Percentiles rank a stretch among this genome's conserved stretches.
Evolutionary conservation across 2,113 vertebrate species (phyloP).

Genomic region (Oreocharis arfaki): DNA sequence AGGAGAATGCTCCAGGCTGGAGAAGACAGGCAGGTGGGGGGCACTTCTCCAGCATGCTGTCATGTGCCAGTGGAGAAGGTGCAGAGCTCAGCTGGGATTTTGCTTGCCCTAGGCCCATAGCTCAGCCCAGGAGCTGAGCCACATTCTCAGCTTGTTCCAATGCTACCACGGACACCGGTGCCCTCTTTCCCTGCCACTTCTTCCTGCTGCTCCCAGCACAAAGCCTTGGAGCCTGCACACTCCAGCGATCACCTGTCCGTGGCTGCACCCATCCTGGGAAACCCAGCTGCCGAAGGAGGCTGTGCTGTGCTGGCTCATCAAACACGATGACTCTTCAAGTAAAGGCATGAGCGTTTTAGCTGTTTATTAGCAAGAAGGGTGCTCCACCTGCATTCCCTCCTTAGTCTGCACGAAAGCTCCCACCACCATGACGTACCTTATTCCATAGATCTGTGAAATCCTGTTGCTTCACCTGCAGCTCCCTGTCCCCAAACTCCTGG

Average conservation of each 20-base stretch:
- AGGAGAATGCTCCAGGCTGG: neutral
- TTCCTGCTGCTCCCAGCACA: neutral
- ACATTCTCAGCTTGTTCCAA: neutral
- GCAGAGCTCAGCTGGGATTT: neutral
- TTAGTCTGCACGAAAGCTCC: neutral
- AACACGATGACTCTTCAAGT: neutral
- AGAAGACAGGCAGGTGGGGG: neutral
- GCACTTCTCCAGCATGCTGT: neutral
- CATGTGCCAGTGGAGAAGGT: neutral
- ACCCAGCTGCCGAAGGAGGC: neutral
- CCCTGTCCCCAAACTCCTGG: neutral
- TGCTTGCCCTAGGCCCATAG: neutral
- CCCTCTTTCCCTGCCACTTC: neutral
- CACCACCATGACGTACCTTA: neutral
- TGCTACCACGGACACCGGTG: accelerated
- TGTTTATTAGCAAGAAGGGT: neutral
- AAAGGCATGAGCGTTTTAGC: neutral
- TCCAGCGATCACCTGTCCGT: neutral
- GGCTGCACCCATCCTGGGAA: neutral
- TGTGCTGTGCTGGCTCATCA: neutral
- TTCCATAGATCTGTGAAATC: neutral
- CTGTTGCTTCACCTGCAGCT: neutral
- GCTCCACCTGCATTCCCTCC: neutral
- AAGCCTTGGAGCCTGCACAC: neutral
- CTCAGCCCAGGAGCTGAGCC: neutral